Percentiles rank a stretch among this genome's conserved stretches.
Conservation (phyloP, 1,140 invertebrate genomes). For the Temnothorax longispinosus region DNA sequence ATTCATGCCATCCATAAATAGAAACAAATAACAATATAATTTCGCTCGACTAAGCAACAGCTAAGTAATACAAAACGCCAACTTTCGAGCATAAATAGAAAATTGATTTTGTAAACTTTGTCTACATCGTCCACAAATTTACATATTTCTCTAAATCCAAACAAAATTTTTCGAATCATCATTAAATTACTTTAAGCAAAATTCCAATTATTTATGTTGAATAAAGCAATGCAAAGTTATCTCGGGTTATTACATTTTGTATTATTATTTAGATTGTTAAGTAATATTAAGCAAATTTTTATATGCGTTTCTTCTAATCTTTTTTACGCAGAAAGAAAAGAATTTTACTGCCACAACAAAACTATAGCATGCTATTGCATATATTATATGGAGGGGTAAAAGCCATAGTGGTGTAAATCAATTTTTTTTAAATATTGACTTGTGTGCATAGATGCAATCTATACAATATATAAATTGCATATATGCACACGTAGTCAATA, state of each 20-base stretch:
- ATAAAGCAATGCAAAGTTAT: neutral
- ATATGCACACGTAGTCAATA: no score
- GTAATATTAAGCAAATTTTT: neutral
- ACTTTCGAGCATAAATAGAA: neutral
- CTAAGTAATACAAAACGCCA: no score
- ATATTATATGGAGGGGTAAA: no score
- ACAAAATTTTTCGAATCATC: neutral
- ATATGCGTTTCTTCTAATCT: neutral
- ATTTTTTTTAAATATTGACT: no score
- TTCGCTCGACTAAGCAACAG: no score
- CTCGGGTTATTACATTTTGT: neutral
- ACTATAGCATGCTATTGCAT: neutral
- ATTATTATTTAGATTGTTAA: neutral
- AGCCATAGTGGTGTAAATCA: no score
- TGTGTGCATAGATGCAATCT: no score
- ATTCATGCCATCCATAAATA: slow-evolving; percentile 14
- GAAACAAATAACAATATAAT: neutral
- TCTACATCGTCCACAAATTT: slow-evolving; percentile 1
- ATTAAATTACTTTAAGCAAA: neutral
- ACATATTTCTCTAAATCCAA: neutral
- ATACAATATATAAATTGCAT: no score
- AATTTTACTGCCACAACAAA: neutral
- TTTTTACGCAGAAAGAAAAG: neutral
- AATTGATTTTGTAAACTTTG: slow-evolving; percentile 42
- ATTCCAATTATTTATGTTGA: neutral